Base-by-base conservation (phyloP, 2,888 invertebrate genomes). In the Blastobasis lacticolella region DNA sequence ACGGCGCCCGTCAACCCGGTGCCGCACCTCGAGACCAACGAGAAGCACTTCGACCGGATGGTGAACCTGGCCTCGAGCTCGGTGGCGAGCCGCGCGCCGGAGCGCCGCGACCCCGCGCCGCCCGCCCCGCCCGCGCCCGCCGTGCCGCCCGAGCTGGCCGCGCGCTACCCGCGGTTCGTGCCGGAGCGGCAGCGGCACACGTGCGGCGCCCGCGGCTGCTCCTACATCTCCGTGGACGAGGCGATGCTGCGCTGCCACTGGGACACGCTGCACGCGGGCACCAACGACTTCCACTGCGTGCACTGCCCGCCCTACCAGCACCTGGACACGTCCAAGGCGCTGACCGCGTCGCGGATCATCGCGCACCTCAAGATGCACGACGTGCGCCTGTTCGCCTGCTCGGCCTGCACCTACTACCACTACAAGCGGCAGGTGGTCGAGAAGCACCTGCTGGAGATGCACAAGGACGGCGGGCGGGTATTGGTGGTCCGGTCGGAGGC, bases 41-140 rank as follows among this genome's bases (percentile, higher is more conserved):
- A 95, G 68, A 91, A 90, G 60, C 94, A 95, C 90, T 95, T 95
- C 67, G 95, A 95, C 72, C 94, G 93, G 72, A 95, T 95, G 95
- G 90, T 92, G 0, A 95, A 95, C 72, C 87, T 95, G 10, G 95
- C 95, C 0, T 92, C 93, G n/a, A 94, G 93, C 60, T 94, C 92
- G 8, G 61, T 75, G 10, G 59, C 58, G 1, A 62, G 63, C 1
- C 80, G 68, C 54, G 60, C 52, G 23, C 55, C 59, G 7, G 75
- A 74, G 4, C 73, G 67, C 49, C 54, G 73, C 4, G 63, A 63
- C 10, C 59, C 61, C 1, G 45, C 52, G 0, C 68, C 66, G 4
- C 50, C 49, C 6, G 45, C 60, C 1, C 50, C 57, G 1, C 57
- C 57, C 5, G 56, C 62, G 2, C 42, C 57, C 8, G 49, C 61